Evolutionary conservation across 2,888 invertebrate species (phyloP), one percentile per base, ranked within the genome.

Genomic region (Patella ulyssiponensis): DNA sequence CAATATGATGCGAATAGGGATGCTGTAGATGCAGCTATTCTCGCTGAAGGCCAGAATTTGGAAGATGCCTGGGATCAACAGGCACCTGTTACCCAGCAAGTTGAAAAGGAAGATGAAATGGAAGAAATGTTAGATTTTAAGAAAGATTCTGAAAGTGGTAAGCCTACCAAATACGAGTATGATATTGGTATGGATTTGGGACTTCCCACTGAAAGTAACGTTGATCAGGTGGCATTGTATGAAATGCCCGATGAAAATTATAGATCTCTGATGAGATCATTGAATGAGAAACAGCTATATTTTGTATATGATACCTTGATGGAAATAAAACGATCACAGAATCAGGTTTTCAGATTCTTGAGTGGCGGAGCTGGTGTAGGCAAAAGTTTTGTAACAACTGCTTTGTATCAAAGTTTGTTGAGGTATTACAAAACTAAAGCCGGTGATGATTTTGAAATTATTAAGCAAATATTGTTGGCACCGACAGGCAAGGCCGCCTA

Each of bases 311-410:
- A 80, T 58, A 79, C 69, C 15, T 54, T 85, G 14, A 71, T 81
- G 69, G n/a, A 52, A 9, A 5, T 83, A 4, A 85, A 81, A 78
- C 77, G 77, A 44, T 56, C 71, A n/a, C 14, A 53, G 23, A 69
- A 76, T 69, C 83, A 80, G 69, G n/a, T n/a, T n/a, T n/a, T n/a
- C n/a, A n/a, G n/a, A n/a, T n/a, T n/a, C n/a, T n/a, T n/a, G n/a
- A n/a, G n/a, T n/a, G n/a, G 82, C 44, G 82, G 83, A 17, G 82
- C 83, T 64, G 85, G 83, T 64, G 83, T 83, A 33, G 83, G 84
- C 2, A 84, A 85, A 78, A 81, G 75, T 75, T 71, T 76, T 76
- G 78, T 84, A 5, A 77, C 77, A 14, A 74, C 73, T 71, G 83
- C 84, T 17, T 53, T 85, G 27, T 83, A 83, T 77, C 82, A 85